These are phyloP conservation scores for Drosophila lini DNA, from an alignment of 1,140 invertebrate species.

Conservation along the genomic window DNA sequence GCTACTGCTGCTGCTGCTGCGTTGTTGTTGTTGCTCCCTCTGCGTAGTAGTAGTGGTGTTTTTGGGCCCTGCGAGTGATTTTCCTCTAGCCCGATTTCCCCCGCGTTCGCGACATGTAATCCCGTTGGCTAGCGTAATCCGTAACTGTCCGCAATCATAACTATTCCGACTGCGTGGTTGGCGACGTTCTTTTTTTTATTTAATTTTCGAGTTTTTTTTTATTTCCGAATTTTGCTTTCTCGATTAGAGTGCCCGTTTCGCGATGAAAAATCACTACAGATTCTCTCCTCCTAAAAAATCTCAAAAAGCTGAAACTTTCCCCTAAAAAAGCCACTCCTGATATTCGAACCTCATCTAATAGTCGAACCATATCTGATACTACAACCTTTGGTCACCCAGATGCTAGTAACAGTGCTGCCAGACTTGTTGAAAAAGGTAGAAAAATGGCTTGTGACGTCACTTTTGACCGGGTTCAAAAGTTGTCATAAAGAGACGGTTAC, in stretches of 20 bases:
- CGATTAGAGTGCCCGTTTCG: too few species aligned
- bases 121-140: conserved; percentile 21
- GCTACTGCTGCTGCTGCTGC: conserved; percentile 32
- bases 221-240: too few species aligned
- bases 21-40: conserved; percentile 60
- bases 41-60: conserved; percentile 60
- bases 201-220: conserved; percentile 61
- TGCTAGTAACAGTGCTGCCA: too few species aligned
- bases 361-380: too few species aligned
- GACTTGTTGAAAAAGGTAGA: too few species aligned
- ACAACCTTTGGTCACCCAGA: too few species aligned
- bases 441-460: background rate
- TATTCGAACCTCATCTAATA: too few species aligned
- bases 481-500: background rate
- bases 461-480: background rate
- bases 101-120: conserved; percentile 49
- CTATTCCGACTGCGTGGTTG: conserved; percentile 27
- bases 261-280: too few species aligned
- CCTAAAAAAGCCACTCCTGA: too few species aligned
- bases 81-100: conserved; percentile 56
- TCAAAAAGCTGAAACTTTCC: too few species aligned
- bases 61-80: conserved; percentile 12
- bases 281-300: too few species aligned
- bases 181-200: conserved; percentile 54
- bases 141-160: conserved; percentile 29